A percentile compares a stretch with the other conserved stretches of the same genome.
These are phyloP conservation scores for Ptiloglossa arizonensis DNA, from an alignment of 1,140 invertebrate species.

Conservation along the genomic window DNA sequence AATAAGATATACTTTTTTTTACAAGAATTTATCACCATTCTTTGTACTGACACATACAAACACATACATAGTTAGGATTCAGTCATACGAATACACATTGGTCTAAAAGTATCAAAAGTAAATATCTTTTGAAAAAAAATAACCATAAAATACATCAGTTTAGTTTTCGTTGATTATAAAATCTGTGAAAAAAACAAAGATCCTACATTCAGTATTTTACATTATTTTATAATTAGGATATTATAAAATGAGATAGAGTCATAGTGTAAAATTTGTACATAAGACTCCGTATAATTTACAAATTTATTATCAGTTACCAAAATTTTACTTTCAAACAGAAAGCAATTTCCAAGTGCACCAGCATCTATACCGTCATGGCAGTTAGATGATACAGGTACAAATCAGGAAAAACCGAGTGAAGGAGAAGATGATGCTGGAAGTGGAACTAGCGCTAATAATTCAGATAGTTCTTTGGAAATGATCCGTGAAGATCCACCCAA, in stretches of 20 bases:
- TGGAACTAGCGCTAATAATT: constrained; percentile 80
- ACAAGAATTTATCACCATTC: constrained; percentile 45
- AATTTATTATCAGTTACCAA: constrained; percentile 30
- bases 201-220: not conserved
- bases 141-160: constrained; percentile 51
- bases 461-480: constrained; percentile 81
- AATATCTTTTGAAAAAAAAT: constrained; percentile 32
- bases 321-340: constrained; percentile 79
- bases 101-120: constrained; percentile 36
- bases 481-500: constrained; percentile 80
- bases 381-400: constrained; percentile 78
- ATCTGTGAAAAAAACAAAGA: constrained; percentile 14
- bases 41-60: constrained; percentile 15
- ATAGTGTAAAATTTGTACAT: constrained; percentile 26
- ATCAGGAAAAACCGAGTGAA: constrained; percentile 75
- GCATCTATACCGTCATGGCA: constrained; percentile 91
- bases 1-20: constrained; percentile 41
- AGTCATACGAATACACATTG: constrained; percentile 2
- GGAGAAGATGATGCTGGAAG: constrained; percentile 80
- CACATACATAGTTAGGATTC: constrained; percentile 17
- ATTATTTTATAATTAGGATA: not conserved
- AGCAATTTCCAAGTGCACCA: constrained; percentile 88
- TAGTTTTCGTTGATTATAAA: constrained; percentile 27
- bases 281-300: not conserved
- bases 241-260: not conserved